phyloP scores from a whole-genome alignment of 2,797 vertebrate genomes.

The Mycteria americana region DNA sequence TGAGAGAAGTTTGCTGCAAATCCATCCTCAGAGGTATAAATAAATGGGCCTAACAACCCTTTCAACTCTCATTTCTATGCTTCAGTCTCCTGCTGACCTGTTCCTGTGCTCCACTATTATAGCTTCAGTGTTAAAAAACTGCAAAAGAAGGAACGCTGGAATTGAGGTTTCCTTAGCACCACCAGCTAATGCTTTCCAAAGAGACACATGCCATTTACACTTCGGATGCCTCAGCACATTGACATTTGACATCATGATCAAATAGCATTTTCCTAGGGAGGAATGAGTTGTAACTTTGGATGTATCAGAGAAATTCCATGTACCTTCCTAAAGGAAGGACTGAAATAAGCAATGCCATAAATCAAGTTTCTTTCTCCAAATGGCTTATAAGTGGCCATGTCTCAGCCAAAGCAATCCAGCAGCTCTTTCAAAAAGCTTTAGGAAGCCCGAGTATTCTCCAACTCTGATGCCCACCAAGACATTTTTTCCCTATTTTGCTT shows the following conservation, averaged over 20 bases:
- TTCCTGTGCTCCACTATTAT: background rate
- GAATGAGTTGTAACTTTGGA: background rate
- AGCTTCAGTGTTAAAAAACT: background rate
- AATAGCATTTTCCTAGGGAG: background rate
- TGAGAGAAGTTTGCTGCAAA: background rate
- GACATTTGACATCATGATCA: background rate
- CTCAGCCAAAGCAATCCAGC: background rate
- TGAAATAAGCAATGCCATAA: background rate
- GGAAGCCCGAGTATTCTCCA: background rate
- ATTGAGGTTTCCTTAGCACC: background rate
- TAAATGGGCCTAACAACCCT: background rate
- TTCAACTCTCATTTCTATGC: background rate
- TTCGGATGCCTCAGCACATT: background rate
- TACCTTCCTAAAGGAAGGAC: background rate
- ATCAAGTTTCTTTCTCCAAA: background rate
- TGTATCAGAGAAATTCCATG: background rate
- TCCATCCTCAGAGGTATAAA: background rate
- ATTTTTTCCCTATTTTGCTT: background rate
- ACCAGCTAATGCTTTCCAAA: background rate
- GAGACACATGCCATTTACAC: background rate
- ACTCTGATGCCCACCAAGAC: background rate
- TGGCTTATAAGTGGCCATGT: rapidly evolving
- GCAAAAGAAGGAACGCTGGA: background rate
- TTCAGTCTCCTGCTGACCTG: background rate
- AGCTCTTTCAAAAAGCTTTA: background rate